Base-by-base conservation (phyloP, 1,140 invertebrate genomes). In the Hylaeus anthracinus region DNA sequence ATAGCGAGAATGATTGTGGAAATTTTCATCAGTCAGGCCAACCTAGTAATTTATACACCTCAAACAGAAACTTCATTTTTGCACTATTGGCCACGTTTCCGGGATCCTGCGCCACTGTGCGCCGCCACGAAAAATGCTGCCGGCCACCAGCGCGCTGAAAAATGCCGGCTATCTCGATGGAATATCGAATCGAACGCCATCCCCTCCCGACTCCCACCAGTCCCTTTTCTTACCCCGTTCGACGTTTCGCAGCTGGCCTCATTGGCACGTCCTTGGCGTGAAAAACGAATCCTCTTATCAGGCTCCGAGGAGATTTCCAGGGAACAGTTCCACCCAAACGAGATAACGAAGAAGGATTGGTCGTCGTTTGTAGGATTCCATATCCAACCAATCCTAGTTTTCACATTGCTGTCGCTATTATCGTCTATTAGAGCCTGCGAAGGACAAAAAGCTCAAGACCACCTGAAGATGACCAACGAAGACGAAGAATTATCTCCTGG, bases 201-300 rank as follows among this genome's bases (percentile, higher is more conserved):
- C 56, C 56, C 48, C 10, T 10, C 6, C 9, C 37, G 2, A 37
- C 2, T 37, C 3, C 10, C 37, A 39, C 60, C 60, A 4, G 78
- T 69, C 58, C 53, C 56, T 43, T 51, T 74, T 72, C 14, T 41
- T n/a, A 43, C 26, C 26, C 43, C 51, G 55, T 80, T 64, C 41
- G 39, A 48, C 69, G 64, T 78, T 61, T 56, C 64, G 63, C 8
- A 26, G 43, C 10, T 15, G 65, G 60, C 51, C 71, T 79, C 69
- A 55, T 58, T 69, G 60, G 55, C 37, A 43, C 75, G 45, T 83
- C 58, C 55, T 37, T 61, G 64, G 80, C 58, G 70, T 64, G 51
- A 55, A 80, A 83, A 80, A 80, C 81, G 81, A 79, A 83, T 83
- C 63, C 58, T 26, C 72, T 83, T 83, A 83, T 83, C 82, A 74